Conservation (phyloP, 2,888 invertebrate species). For the Boloria euphrosyne region DNA sequence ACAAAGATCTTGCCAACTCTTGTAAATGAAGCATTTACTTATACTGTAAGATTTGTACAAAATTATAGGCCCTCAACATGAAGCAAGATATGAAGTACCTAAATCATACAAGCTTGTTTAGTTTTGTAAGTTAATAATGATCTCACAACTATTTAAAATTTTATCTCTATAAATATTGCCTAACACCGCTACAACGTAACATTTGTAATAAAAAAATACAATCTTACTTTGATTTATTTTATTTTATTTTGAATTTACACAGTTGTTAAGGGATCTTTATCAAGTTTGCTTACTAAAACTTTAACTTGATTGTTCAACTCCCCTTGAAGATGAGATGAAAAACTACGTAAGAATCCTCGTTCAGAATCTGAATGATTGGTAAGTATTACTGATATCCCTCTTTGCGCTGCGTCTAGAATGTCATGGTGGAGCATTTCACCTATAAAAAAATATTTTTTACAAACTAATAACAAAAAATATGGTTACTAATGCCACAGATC, state of each 20-base stretch:
- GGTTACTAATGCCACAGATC: too few species aligned
- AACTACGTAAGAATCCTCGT: slow-evolving; percentile 89
- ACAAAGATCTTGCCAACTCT: slow-evolving; percentile 73
- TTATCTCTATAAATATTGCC: slow-evolving; percentile 41
- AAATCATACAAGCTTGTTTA: slow-evolving; percentile 30
- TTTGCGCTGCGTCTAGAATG: slow-evolving; percentile 91
- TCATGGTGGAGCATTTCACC: slow-evolving; percentile 98
- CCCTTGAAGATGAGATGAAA: slow-evolving; percentile 67
- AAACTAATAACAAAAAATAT: background rate
- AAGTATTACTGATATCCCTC: slow-evolving; percentile 90
- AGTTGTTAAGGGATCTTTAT: slow-evolving; percentile 89
- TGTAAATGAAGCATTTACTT: slow-evolving; percentile 47
- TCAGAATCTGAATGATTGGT: slow-evolving; percentile 98
- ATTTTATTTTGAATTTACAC: slow-evolving; percentile 73
- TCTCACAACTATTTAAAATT: slow-evolving; percentile 62
- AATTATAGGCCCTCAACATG: background rate
- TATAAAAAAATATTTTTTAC: slow-evolving; percentile 45
- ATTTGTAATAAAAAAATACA: slow-evolving; percentile 38
- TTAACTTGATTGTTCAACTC: slow-evolving; percentile 77
- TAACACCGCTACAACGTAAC: slow-evolving; percentile 43
- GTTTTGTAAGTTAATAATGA: slow-evolving; percentile 60
- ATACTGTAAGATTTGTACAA: slow-evolving; percentile 5
- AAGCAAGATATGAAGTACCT: background rate
- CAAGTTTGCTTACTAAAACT: slow-evolving; percentile 86
- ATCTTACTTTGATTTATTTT: slow-evolving; percentile 32